Conservation (phyloP, 1,140 invertebrate genomes). For the Bombus ignitus region DNA sequence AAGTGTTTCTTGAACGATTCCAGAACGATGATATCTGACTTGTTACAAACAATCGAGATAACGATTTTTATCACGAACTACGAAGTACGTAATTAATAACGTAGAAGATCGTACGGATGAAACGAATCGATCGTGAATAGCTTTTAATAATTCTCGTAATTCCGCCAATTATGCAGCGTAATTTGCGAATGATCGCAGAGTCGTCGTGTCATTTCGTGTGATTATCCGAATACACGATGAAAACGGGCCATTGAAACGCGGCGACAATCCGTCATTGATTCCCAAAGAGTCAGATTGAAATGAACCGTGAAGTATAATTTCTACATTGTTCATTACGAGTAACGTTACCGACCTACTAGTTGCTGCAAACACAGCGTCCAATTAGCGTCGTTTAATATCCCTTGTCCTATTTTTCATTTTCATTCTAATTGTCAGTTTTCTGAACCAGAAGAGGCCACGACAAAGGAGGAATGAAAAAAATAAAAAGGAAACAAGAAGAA, state of each 20-base stretch:
- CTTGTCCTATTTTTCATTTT: not conserved
- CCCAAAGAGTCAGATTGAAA: not conserved
- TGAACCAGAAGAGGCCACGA: too few species aligned
- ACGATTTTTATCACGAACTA: not conserved
- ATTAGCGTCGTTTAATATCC: not conserved
- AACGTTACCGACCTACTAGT: not conserved
- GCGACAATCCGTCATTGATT: not conserved
- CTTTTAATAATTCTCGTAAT: constrained; percentile 4
- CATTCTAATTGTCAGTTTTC: not conserved
- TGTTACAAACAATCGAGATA: not conserved
- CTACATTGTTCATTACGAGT: not conserved
- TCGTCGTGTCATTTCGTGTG: not conserved
- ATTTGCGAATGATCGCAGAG: not conserved
- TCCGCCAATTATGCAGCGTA: not conserved
- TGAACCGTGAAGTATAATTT: not conserved
- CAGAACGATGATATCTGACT: too few species aligned
- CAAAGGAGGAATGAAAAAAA: not conserved
- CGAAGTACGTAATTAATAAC: not conserved
- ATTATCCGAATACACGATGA: not conserved
- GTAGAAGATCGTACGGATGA: not conserved
- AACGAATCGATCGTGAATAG: not conserved
- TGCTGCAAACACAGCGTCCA: not conserved
- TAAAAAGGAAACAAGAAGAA: too few species aligned
- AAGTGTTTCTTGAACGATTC: too few species aligned
- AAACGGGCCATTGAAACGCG: not conserved